These are phyloP conservation scores for Ceramica pisi DNA, from an alignment of 2,888 invertebrate genomes.

Conservation along the genomic window DNA sequence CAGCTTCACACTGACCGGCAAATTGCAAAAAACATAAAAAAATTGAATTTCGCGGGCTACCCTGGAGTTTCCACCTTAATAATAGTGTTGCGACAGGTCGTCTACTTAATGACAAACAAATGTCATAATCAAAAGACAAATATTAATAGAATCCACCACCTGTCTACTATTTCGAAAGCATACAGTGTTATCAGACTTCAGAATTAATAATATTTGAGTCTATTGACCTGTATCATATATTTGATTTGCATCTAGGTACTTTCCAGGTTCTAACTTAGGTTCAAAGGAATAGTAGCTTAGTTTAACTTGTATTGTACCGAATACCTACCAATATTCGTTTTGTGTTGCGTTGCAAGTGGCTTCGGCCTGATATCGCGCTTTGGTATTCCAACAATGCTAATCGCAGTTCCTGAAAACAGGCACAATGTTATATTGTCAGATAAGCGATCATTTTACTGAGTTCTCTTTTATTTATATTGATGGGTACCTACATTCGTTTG, in stretches of 20 bases:
- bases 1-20: no score
- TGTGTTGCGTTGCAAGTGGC: background rate
- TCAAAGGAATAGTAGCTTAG: conserved; percentile 4
- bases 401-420: conserved; percentile 4
- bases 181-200: background rate
- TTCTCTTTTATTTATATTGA: conserved; percentile 31
- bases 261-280: background rate
- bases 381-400: conserved; percentile 15
- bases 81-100: background rate
- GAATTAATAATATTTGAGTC: background rate
- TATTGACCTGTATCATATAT: conserved; percentile 1
- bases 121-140: background rate
- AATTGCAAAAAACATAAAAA: no score
- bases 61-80: no score
- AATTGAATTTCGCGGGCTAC: no score
- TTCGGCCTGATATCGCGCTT: background rate
- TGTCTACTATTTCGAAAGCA: background rate
- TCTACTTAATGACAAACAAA: conserved; percentile 1
- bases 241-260: background rate
- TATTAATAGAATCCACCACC: background rate
- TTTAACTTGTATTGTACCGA: background rate
- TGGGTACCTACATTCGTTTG: conserved; percentile 19
- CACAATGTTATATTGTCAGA: conserved; percentile 7
- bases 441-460: conserved; percentile 30
- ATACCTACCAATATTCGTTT: background rate